Conservation (phyloP, 2,113 vertebrate genomes). For the Saccopteryx leptura region DNA sequence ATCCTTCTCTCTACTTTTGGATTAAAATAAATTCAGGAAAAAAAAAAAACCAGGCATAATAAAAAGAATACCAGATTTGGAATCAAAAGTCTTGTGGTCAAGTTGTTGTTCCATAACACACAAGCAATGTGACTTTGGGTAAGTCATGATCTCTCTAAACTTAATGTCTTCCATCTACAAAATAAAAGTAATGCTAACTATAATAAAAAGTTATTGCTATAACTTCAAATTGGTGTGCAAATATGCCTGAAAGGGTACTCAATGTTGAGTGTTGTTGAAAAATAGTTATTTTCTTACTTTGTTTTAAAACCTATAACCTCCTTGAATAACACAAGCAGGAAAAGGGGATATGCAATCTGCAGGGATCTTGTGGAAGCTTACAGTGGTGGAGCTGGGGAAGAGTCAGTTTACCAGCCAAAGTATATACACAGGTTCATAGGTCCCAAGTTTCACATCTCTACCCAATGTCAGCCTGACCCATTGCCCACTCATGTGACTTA, state of each 20-base stretch:
- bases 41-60: neutral
- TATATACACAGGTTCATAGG: neutral
- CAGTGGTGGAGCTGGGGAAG: neutral
- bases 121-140: neutral
- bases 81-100: slow-evolving; percentile 6
- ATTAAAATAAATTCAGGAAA: slow-evolving; percentile 44
- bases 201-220: neutral
- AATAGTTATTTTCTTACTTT: neutral
- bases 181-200: neutral
- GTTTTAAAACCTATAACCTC: neutral
- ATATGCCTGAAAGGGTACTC: neutral
- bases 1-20: neutral
- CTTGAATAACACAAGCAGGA: slow-evolving; percentile 32
- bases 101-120: neutral
- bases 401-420: neutral
- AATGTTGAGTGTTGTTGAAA: neutral
- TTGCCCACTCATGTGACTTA: neutral
- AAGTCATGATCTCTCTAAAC: neutral
- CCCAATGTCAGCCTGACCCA: neutral
- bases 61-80: neutral
- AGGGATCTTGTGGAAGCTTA: neutral
- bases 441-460: neutral
- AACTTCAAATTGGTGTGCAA: neutral
- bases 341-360: neutral
- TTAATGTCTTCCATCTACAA: slow-evolving; percentile 17